These are phyloP conservation scores for Drosophila greeni DNA, from an alignment of 2,888 invertebrate genomes.

Conservation along the genomic window DNA sequence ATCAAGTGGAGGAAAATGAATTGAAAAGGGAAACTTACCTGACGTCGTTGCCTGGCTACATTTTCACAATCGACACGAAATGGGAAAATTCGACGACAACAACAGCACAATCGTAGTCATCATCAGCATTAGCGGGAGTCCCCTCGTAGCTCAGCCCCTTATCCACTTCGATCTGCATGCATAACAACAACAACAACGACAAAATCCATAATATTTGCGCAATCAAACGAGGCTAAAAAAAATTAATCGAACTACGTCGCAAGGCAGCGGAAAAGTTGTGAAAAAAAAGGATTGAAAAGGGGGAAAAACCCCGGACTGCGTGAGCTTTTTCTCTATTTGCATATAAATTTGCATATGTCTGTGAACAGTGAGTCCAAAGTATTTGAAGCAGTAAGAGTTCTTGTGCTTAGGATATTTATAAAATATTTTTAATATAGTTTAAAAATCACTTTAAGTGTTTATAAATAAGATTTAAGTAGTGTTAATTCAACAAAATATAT, in stretches of 20 bases:
- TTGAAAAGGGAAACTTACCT: constrained; percentile 40
- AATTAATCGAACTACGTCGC: constrained; percentile 56
- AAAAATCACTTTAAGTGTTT: neutral
- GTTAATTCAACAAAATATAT: too few relatives aligned
- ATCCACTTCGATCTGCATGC: constrained; percentile 41
- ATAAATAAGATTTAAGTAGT: neutral
- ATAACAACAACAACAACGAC: constrained; percentile 37
- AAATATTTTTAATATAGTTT: neutral
- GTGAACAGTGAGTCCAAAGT: constrained; percentile 19
- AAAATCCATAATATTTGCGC: constrained; percentile 61
- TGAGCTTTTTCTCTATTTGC: constrained; percentile 53
- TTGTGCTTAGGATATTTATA: neutral
- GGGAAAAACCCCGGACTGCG: constrained; percentile 31
- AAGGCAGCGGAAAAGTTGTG: constrained; percentile 40
- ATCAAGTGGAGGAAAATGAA: constrained; percentile 42
- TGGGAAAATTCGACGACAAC: constrained; percentile 29
- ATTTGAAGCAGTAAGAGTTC: neutral
- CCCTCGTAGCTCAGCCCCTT: constrained; percentile 1
- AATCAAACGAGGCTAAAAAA: constrained; percentile 53
- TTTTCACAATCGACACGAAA: constrained; percentile 45
- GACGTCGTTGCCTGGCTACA: constrained; percentile 16
- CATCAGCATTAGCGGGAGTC: constrained; percentile 24
- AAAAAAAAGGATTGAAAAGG: constrained; percentile 17
- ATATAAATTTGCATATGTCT: constrained; percentile 51
- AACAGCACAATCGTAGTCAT: constrained; percentile 40